phyloP scores from a whole-genome alignment of 2,113 vertebrate genomes.

The Grammomys dolichurus region DNA sequence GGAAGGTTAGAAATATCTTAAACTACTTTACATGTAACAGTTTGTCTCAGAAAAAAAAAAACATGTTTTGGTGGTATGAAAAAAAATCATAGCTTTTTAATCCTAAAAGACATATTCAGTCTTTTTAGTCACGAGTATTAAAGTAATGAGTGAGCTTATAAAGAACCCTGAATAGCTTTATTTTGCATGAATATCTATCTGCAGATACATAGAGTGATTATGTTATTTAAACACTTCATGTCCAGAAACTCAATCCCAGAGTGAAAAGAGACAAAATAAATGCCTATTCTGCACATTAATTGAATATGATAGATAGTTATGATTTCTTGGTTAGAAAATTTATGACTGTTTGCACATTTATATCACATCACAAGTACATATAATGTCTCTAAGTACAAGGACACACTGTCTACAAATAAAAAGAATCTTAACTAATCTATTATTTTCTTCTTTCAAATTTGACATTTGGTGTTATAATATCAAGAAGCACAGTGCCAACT shows the following conservation, averaged over 20 bases:
- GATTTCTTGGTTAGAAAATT: conserved; percentile 1
- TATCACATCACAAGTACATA: background rate
- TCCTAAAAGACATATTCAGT: background rate
- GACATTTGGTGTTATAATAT: background rate
- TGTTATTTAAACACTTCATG: background rate
- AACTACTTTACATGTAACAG: conserved; percentile 23
- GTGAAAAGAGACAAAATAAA: background rate
- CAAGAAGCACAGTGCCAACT: background rate
- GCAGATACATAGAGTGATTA: background rate
- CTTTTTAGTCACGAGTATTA: background rate
- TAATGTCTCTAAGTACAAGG: background rate
- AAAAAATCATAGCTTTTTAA: background rate
- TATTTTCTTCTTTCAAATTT: background rate
- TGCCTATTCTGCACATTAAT: background rate
- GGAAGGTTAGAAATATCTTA: background rate
- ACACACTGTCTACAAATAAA: background rate
- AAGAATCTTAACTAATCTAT: background rate
- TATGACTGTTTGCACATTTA: background rate
- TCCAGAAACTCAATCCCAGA: background rate
- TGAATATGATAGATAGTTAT: background rate
- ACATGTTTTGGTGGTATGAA: background rate
- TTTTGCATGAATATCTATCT: background rate
- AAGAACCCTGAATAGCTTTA: background rate
- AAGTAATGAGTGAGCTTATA: conserved; percentile 35
- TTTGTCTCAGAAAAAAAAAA: background rate